These are phyloP conservation scores for Gymnarchus niloticus DNA, from an alignment of 2,113 vertebrate genomes.

Conservation along the genomic window DNA sequence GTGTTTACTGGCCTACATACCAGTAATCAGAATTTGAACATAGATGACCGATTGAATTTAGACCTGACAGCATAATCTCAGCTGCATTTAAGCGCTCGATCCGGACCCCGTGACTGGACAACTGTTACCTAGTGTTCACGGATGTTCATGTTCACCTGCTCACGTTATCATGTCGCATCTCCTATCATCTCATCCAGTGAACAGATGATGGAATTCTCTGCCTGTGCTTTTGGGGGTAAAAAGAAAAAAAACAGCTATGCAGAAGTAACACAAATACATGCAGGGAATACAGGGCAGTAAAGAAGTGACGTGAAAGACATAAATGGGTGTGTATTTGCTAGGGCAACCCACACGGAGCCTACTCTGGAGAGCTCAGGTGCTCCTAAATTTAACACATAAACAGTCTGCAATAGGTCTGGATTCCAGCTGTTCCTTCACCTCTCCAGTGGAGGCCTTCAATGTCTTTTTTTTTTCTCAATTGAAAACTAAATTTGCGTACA, in stretches of 20 bases:
- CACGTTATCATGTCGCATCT: neutral
- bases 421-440: neutral
- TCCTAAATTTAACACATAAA: neutral
- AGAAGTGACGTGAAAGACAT: too few relatives aligned
- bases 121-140: neutral
- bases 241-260: neutral
- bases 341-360: too few relatives aligned
- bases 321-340: too few relatives aligned
- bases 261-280: neutral
- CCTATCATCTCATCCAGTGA: neutral
- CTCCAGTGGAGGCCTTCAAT: neutral
- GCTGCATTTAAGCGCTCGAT: neutral
- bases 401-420: neutral
- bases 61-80: neutral
- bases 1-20: neutral
- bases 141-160: neutral
- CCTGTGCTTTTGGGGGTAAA: neutral
- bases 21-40: neutral
- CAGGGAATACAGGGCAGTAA: neutral
- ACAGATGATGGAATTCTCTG: neutral
- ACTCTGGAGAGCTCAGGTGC: neutral
- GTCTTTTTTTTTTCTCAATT: neutral
- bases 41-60: neutral
- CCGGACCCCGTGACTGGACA: neutral
- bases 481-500: neutral